Evolutionary conservation across 2,888 invertebrate genomes (phyloP).

Genomic region (Oscheius sp.): DNA sequence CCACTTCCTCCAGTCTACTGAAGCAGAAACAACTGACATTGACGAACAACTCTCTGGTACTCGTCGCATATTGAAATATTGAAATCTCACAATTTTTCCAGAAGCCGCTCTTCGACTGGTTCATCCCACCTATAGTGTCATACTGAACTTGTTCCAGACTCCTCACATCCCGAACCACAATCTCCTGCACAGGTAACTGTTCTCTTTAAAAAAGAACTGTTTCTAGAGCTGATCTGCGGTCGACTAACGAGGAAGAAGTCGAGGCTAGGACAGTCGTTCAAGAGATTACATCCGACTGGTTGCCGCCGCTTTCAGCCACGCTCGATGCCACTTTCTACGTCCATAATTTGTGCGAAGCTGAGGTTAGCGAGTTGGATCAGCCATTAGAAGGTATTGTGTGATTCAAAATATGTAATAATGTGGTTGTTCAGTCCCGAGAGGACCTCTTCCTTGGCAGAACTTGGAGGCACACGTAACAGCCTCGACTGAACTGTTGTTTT

Average conservation of each 20-base stretch:
- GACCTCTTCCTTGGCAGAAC: conserved; percentile 53
- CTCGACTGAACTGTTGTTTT: conserved; percentile 53
- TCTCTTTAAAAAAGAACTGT: not conserved
- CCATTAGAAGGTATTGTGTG: conserved; percentile 23
- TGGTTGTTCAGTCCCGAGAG: conserved; percentile 43
- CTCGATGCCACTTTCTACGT: conserved; percentile 39
- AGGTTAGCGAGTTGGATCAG: conserved; percentile 26
- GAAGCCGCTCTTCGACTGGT: conserved; percentile 56
- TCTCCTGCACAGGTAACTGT: conserved; percentile 47
- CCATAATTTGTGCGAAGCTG: conserved; percentile 20
- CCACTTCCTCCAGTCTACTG: conserved; percentile 63
- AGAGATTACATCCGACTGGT: conserved; percentile 6
- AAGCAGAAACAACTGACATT: conserved; percentile 33
- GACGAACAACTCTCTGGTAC: conserved; percentile 35
- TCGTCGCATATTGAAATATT: not conserved
- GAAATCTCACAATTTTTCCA: not conserved
- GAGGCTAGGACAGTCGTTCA: conserved; percentile 28
- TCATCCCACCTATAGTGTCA: conserved; percentile 50
- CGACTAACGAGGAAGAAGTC: conserved; percentile 35
- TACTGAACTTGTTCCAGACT: conserved; percentile 55
- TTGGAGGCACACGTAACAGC: conserved; percentile 52
- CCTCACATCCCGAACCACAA: conserved; percentile 60
- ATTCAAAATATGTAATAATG: no score
- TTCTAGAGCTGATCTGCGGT: conserved; percentile 46
- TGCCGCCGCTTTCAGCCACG: conserved; percentile 43